These are phyloP conservation scores for Drosophila ercepeae DNA, from an alignment of 1,140 invertebrate species.

Conservation along the genomic window DNA sequence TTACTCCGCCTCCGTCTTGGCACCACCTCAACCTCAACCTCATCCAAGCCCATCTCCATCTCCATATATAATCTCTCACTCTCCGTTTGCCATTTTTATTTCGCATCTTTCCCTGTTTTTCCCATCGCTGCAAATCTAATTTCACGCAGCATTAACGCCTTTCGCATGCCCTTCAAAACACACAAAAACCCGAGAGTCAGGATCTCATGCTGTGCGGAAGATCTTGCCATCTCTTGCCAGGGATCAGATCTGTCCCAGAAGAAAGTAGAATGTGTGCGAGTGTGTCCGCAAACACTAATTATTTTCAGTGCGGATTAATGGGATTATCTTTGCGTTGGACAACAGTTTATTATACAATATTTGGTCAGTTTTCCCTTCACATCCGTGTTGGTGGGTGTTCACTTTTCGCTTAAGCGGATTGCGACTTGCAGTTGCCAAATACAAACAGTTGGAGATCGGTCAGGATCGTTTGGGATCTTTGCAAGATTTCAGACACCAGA, in stretches of 20 bases:
- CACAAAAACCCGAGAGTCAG: constrained; percentile 15
- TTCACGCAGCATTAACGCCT: constrained; percentile 83
- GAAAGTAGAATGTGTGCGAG: constrained; percentile 11
- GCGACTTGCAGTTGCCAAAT: constrained; percentile 40
- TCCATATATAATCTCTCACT: constrained; percentile 25
- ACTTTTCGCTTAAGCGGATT: constrained; percentile 44
- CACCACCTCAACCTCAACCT: background rate
- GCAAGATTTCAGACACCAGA: background rate
- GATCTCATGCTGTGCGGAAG: constrained; percentile 61
- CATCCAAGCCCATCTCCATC: constrained; percentile 2
- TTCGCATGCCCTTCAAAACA: constrained; percentile 67
- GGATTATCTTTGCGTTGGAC: constrained; percentile 76
- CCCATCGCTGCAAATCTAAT: constrained; percentile 80
- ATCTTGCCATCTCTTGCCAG: constrained; percentile 28
- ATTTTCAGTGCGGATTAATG: constrained; percentile 82
- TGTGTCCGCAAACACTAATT: constrained; percentile 82
- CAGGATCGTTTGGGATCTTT: background rate
- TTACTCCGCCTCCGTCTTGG: constrained; percentile 20
- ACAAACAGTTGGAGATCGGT: constrained; percentile 43
- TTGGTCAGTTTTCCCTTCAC: constrained; percentile 41
- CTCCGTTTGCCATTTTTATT: constrained; percentile 48
- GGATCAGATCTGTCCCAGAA: constrained; percentile 26
- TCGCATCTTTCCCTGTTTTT: constrained; percentile 31
- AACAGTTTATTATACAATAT: constrained; percentile 81
- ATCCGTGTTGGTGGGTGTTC: constrained; percentile 64